phyloP scores from a whole-genome alignment of 2,113 vertebrate genomes.

The Alaudala cheleensis region DNA sequence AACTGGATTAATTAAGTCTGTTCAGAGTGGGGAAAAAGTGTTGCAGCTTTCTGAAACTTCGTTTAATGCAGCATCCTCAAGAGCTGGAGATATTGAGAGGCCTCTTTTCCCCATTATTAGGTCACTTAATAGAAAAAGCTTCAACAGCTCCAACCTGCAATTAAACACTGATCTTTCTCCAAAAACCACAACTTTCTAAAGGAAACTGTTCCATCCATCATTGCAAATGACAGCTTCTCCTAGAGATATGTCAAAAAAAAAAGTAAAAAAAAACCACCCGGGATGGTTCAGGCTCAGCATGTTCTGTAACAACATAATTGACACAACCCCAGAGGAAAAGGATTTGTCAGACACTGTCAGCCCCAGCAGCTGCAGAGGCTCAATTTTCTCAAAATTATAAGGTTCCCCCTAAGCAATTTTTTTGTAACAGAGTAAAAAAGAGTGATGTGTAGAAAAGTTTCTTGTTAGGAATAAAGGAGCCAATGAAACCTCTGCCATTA shows the following conservation, averaged over 20 bases:
- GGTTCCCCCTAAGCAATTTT: neutral
- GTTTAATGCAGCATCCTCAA: neutral
- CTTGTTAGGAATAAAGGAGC: neutral
- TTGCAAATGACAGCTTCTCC: neutral
- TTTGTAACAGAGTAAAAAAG: neutral
- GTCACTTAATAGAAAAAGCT: neutral
- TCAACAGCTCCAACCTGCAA: neutral
- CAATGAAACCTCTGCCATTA: neutral
- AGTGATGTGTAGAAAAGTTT: neutral
- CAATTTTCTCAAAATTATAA: slow-evolving; percentile 27
- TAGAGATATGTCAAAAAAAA: neutral
- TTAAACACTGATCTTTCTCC: neutral
- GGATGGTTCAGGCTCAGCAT: neutral
- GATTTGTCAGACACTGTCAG: slow-evolving; percentile 20
- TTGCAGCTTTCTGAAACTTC: neutral
- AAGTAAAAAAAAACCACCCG: neutral
- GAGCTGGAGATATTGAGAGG: neutral
- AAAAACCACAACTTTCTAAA: neutral
- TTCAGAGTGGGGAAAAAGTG: neutral
- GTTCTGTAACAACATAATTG: slow-evolving; percentile 23
- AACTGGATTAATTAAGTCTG: neutral
- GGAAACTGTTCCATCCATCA: neutral
- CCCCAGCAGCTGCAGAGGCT: neutral
- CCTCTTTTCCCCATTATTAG: neutral
- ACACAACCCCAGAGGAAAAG: neutral